A percentile compares a stretch with the other conserved stretches of the same genome.
These are phyloP conservation scores for Hozukius guyotensis DNA, from an alignment of 2,797 vertebrate genomes.

Conservation along the genomic window DNA sequence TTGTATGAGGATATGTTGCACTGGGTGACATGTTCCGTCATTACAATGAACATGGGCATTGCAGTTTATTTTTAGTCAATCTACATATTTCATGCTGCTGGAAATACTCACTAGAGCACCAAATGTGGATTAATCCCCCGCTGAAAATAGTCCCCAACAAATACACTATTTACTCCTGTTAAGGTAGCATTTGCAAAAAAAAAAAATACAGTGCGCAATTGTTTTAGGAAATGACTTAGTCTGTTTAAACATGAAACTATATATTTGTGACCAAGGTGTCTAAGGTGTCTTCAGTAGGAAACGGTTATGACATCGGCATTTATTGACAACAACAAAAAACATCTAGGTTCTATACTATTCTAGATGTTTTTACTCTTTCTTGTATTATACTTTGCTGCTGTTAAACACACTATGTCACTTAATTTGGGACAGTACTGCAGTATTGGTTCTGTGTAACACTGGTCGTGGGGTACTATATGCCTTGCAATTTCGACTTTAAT, in stretches of 20 bases:
- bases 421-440: background rate
- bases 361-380: background rate
- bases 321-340: background rate
- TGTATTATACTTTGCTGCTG: background rate
- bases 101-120: background rate
- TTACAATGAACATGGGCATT: background rate
- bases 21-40: background rate
- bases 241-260: background rate
- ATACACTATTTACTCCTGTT: background rate
- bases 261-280: too few species aligned
- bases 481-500: background rate
- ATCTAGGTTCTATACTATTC: background rate
- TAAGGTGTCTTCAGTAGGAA: background rate
- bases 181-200: background rate
- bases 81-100: background rate
- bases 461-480: background rate
- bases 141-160: background rate
- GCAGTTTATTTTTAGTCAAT: constrained; percentile 11
- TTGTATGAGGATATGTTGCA: background rate
- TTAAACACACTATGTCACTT: background rate
- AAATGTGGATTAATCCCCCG: background rate
- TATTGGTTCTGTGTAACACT: background rate
- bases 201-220: background rate
- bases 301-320: background rate
- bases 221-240: background rate